Percentiles rank a stretch among this genome's conserved stretches.
These are phyloP conservation scores for Gambelia wislizenii DNA, from an alignment of 2,797 vertebrate species.

Conservation along the genomic window DNA sequence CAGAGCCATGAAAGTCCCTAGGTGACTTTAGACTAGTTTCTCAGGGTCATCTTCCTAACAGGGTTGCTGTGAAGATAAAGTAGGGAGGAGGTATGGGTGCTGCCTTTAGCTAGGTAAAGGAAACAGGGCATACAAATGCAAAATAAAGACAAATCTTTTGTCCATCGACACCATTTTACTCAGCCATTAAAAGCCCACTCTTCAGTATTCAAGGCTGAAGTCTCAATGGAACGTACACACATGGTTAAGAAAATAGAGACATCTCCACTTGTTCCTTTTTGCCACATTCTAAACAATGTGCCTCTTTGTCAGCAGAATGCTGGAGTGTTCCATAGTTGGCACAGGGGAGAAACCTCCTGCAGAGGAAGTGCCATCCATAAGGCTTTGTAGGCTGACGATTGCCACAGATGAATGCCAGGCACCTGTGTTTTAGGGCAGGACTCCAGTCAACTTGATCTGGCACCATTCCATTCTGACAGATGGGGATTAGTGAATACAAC, in stretches of 20 bases:
- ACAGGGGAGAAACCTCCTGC: conserved; percentile 31
- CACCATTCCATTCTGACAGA: conserved; percentile 59
- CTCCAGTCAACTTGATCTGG: conserved; percentile 63
- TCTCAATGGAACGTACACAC: background rate
- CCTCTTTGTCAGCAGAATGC: background rate
- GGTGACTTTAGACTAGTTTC: background rate
- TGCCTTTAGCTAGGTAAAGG: background rate
- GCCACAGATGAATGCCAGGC: conserved; percentile 49
- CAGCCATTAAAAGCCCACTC: no score
- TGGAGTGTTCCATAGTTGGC: rapidly evolving
- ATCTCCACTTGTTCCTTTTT: background rate
- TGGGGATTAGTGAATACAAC: conserved; percentile 44
- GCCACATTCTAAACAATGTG: background rate
- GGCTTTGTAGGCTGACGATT: conserved; percentile 64
- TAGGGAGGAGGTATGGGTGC: background rate
- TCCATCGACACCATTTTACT: background rate
- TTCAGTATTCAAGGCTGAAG: background rate
- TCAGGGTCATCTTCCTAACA: background rate
- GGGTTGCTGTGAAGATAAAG: background rate
- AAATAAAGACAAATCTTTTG: background rate
- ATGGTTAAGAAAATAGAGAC: background rate
- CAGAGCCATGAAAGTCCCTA: background rate
- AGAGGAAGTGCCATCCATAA: conserved; percentile 41
- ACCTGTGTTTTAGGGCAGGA: conserved; percentile 66
- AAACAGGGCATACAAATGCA: background rate